Conservation (phyloP, 2,888 invertebrate genomes). For the Hemaris fuciformis region DNA sequence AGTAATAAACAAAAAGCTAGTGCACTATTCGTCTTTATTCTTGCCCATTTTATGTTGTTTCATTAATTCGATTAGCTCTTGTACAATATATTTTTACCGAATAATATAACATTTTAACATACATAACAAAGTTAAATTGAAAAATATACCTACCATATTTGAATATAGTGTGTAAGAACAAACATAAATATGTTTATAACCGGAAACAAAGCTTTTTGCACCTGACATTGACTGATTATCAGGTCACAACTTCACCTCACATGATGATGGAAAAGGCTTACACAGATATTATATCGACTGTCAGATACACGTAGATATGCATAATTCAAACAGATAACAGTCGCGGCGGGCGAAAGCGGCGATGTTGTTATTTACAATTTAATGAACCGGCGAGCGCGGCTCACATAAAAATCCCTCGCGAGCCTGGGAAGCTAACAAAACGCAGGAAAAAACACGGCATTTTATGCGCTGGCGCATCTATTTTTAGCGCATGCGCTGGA, state of each 20-base stretch:
- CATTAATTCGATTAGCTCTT: too few species aligned
- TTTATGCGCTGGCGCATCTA: conserved; percentile 66
- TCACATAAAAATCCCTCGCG: conserved; percentile 22
- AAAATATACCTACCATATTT: too few species aligned
- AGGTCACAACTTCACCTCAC: conserved; percentile 11
- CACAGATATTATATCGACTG: not conserved
- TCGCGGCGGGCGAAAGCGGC: not conserved
- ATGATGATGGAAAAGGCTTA: conserved; percentile 17
- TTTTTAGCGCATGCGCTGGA: conserved; percentile 68
- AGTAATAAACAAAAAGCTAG: too few species aligned
- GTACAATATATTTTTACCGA: too few species aligned
- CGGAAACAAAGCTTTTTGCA: conserved; percentile 16
- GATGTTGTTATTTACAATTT: conserved; percentile 7
- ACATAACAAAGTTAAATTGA: too few species aligned
- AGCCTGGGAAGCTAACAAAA: conserved; percentile 66
- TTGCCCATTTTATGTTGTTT: too few species aligned
- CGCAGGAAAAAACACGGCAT: conserved; percentile 58
- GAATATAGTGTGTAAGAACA: not conserved
- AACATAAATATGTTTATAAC: conserved; percentile 14
- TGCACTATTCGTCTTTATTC: too few species aligned
- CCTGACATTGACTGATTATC: conserved; percentile 14
- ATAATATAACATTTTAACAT: too few species aligned
- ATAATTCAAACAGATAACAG: conserved; percentile 6
- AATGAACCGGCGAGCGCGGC: conserved; percentile 3
- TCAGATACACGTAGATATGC: not conserved